These are phyloP conservation scores for Oreochromis mossambicus DNA, from an alignment of 2,797 vertebrate species.

Conservation along the genomic window DNA sequence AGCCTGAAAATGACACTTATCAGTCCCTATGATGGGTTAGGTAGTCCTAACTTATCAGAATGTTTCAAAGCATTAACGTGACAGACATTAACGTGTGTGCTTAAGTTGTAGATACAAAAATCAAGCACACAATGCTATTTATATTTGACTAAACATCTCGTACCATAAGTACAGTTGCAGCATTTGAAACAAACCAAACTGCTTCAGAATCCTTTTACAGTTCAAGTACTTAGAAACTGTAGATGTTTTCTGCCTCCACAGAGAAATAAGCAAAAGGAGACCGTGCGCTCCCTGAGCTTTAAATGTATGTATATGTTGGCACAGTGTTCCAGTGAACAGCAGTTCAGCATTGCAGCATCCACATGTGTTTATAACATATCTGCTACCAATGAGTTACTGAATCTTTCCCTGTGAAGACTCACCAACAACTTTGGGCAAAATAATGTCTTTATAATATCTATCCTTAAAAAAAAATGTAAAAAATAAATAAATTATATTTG, in stretches of 20 bases:
- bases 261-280: neutral
- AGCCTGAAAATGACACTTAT: neutral
- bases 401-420: neutral
- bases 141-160: neutral
- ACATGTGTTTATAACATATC: neutral
- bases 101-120: neutral
- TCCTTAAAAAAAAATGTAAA: neutral
- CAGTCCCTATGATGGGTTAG: neutral
- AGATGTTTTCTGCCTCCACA: neutral
- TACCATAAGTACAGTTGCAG: neutral
- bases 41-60: neutral
- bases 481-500: neutral
- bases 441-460: neutral
- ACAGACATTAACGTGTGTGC: neutral
- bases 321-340: neutral
- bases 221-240: neutral
- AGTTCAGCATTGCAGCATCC: neutral
- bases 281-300: neutral
- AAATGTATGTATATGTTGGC: neutral
- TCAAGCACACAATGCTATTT: neutral
- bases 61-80: neutral
- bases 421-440: neutral
- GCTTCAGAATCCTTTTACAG: neutral
- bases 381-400: neutral
- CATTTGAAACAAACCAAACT: neutral